Evolutionary conservation across 2,113 vertebrate genomes (phyloP), one percentile per base, ranked within the genome.

Genomic region (Solea solea): DNA sequence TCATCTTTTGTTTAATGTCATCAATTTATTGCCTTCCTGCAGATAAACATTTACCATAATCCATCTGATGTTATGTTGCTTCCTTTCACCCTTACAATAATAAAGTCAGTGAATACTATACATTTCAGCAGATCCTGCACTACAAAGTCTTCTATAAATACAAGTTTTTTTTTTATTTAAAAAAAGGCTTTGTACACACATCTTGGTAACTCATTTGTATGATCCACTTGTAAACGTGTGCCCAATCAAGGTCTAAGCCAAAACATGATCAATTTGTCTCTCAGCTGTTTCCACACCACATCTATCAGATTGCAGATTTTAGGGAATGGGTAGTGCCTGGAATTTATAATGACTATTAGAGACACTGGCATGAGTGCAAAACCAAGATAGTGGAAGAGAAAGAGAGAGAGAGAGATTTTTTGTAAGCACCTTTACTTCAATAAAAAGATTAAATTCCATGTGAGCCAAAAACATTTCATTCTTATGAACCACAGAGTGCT

Each of bases 301-400:
- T 80, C 78, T 71, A 84, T 90, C 82, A 88, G 74, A 82, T 86
- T 82, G 49, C 56, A 86, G 67, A 86, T 73, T 86, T 86, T 69
- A 76, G 52, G 72, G 69, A 83, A 84, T 58, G 75, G 72, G 50
- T 58, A 59, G 70, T 72, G 72, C 41, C 59, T 70, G 14, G 40
- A 85, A 88, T 89, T 78, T 73, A 83, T 82, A 60, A 83, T 69
- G 55, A 80, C 71, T 83, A 80, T 76, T 85, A 78, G 76, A 78
- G 63, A 80, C 72, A 66, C 82, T 85, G 74, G 80, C 85, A 77
- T 44, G 64, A 69, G 69, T 49, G 62, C 82, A 81, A 86, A 76
- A 76, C 68, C 64, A 75, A 79, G 80, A 80, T 69, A 80, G 69
- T 58, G 54, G 54, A 48, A 71, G 69, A 70, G 57, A 80, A 56